These are phyloP conservation scores for Urophycis tenuis DNA, from an alignment of 2,797 vertebrate species.

Conservation along the genomic window DNA sequence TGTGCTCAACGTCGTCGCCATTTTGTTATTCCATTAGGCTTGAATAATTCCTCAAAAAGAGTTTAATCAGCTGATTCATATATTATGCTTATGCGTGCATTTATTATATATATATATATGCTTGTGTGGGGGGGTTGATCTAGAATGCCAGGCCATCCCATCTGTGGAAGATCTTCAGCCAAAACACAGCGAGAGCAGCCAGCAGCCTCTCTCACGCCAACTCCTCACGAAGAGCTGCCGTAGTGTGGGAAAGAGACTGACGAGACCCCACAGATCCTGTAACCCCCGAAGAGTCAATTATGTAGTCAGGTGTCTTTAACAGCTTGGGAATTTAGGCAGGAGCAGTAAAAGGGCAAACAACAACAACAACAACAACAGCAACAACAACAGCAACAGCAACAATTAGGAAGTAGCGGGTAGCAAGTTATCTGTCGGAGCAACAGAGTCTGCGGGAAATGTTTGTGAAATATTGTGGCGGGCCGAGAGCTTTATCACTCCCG, in stretches of 20 bases:
- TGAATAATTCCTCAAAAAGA: constrained; percentile 3
- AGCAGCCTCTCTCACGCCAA: constrained; percentile 15
- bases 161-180: constrained; percentile 28
- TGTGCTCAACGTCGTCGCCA: background rate
- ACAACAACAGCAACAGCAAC: background rate
- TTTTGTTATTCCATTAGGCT: constrained; percentile 6
- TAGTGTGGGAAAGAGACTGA: constrained; percentile 19
- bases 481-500: background rate
- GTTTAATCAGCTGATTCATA: constrained; percentile 28
- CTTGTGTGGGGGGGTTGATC: constrained; percentile 19
- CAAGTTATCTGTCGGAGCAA: background rate
- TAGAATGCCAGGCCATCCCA: constrained; percentile 43
- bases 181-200: constrained; percentile 36
- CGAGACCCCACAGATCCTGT: constrained; percentile 20
- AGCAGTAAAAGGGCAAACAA: background rate
- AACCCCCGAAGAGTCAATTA: constrained; percentile 15
- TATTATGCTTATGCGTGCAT: constrained; percentile 26
- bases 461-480: background rate
- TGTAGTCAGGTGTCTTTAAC: constrained; percentile 2
- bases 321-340: background rate
- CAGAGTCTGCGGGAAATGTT: background rate
- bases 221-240: background rate
- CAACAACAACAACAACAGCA: too few species aligned
- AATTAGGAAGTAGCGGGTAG: background rate
- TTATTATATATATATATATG: constrained; percentile 39